These are phyloP conservation scores for Ovibos moschatus DNA, from an alignment of 2,113 vertebrate species.

Conservation along the genomic window DNA sequence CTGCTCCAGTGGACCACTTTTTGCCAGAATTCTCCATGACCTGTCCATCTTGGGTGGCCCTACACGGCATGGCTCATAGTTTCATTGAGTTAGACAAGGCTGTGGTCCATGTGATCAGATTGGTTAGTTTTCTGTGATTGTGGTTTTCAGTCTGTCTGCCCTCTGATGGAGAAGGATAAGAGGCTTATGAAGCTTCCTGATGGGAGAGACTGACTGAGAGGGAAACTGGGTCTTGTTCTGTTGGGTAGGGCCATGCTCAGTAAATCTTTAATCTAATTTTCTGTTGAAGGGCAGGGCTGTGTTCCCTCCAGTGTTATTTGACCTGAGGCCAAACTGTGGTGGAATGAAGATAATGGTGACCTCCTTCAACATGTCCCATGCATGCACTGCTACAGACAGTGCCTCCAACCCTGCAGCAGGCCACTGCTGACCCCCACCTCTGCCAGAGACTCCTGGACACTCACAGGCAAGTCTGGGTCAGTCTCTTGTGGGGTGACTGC, in stretches of 20 bases:
- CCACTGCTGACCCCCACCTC: neutral
- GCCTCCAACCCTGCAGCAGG: neutral
- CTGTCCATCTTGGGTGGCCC: neutral
- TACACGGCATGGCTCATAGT: neutral
- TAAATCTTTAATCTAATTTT: neutral
- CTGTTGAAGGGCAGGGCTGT: neutral
- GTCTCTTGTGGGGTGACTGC: neutral
- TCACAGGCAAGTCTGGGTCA: neutral
- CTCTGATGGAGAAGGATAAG: neutral
- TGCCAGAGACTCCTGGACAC: neutral
- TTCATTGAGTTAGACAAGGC: neutral
- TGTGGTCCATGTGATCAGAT: neutral
- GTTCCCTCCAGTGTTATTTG: neutral
- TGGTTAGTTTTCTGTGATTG: neutral
- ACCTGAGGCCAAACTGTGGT: neutral
- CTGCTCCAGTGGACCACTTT: neutral
- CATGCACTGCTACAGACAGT: neutral
- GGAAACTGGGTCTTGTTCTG: neutral
- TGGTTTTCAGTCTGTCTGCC: neutral
- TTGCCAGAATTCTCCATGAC: neutral
- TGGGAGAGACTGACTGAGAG: neutral
- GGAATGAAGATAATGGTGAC: neutral
- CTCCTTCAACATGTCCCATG: neutral
- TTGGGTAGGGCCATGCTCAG: fast-evolving
- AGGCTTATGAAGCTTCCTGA: neutral